phyloP scores from a whole-genome alignment of 2,797 vertebrate species.

The Chiroxiphia lanceolata region DNA sequence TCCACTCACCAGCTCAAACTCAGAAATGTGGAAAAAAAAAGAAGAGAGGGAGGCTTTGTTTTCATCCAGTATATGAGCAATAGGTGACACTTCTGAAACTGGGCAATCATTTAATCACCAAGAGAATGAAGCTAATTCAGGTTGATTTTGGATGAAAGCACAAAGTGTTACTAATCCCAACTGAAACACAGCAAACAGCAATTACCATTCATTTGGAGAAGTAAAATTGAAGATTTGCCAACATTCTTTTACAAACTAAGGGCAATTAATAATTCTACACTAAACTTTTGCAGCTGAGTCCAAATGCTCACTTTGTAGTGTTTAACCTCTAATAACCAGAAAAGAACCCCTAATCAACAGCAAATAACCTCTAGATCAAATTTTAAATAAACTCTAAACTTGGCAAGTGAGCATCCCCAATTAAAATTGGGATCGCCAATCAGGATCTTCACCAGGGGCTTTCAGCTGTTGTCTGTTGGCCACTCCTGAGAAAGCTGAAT shows the following conservation, averaged over 20 bases:
- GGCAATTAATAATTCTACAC: background rate
- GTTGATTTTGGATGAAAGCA: background rate
- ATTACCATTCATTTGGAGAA: background rate
- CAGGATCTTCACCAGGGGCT: background rate
- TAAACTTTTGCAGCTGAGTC: background rate
- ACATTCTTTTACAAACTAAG: background rate
- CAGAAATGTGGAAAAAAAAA: background rate
- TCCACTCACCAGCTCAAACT: background rate
- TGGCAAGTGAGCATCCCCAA: background rate
- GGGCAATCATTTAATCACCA: background rate
- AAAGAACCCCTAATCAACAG: background rate
- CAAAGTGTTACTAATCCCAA: background rate
- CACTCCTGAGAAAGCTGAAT: background rate
- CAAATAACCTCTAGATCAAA: background rate
- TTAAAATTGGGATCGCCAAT: background rate
- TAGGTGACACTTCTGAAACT: background rate
- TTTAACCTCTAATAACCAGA: background rate
- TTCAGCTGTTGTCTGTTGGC: background rate
- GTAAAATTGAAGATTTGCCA: background rate
- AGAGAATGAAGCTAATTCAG: background rate
- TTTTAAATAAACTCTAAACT: background rate
- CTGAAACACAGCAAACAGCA: background rate
- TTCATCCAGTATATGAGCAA: background rate
- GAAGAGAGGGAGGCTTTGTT: background rate
- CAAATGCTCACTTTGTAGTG: background rate